A percentile compares a stretch with the other conserved stretches of the same genome.
These are phyloP conservation scores for Ladona fulva DNA, from an alignment of 1,140 invertebrate genomes.

Conservation along the genomic window DNA sequence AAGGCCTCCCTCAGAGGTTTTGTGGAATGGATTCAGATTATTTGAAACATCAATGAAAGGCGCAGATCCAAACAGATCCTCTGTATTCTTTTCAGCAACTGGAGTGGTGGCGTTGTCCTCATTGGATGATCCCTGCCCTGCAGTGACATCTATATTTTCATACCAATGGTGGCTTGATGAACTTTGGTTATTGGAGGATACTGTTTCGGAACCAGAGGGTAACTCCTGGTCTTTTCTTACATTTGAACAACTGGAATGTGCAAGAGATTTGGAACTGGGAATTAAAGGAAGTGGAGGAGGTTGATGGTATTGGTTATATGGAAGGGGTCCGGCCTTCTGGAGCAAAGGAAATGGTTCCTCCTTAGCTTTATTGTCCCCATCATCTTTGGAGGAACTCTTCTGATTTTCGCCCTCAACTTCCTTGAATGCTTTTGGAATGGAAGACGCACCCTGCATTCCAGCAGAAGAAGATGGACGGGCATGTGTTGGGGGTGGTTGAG, in stretches of 20 bases:
- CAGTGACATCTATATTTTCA: slow-evolving; percentile 23
- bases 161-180: slow-evolving; percentile 21
- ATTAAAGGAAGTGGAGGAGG: not conserved
- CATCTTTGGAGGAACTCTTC: not conserved
- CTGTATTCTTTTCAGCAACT: slow-evolving; percentile 23
- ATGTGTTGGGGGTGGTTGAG: not conserved
- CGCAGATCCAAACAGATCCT: slow-evolving; percentile 46
- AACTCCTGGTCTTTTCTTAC: not conserved
- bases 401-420: not conserved
- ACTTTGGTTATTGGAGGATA: not conserved
- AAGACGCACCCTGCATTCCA: not conserved
- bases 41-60: slow-evolving; percentile 37
- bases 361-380: not conserved
- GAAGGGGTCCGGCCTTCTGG: not conserved
- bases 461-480: not conserved
- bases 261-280: not conserved
- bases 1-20: slow-evolving; percentile 25
- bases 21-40: slow-evolving; percentile 33
- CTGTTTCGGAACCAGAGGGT: not conserved
- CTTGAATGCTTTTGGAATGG: not conserved
- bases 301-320: not conserved
- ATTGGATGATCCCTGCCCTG: slow-evolving; percentile 23
- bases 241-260: not conserved
- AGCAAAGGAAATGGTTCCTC: not conserved
- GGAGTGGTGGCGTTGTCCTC: not conserved